Base-by-base conservation (phyloP, 2,888 invertebrate genomes). In the Adelphocoris suturalis region DNA sequence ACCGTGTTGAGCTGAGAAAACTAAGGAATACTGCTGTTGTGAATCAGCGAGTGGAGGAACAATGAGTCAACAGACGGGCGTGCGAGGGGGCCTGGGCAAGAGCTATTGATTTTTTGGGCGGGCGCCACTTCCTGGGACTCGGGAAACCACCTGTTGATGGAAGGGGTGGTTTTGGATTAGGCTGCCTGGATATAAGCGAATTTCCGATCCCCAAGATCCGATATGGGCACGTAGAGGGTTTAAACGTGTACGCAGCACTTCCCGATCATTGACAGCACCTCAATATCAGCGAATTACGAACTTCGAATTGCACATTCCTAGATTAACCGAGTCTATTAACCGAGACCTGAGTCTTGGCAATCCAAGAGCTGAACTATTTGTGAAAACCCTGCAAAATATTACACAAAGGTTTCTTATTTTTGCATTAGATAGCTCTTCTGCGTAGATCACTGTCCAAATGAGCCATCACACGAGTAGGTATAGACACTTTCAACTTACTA, bases 31-130 rank as follows among this genome's bases (percentile, higher is more conserved):
- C 68, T 23, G 68, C 19, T 68, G 27, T 13, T 68, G 23, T 23
- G 68, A 68, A 68, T 23, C 68, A 68, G 46, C 78, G 46, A 78
- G 46, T 5, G 46, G 47, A 46, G 37, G 37, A 28, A 78, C 78
- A 46, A 46, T 46, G 78, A 78, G 68, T 68, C 68, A 68, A 68
- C 68, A 68, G 68, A 68, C 68, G 19, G 82, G 82, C 27, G 82
- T 48, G 47, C 23, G 48, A 47, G 52, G 47, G 47, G 82, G n/a
- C 52, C 27, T 48, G 57, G 85, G 85, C 37, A 37, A 13, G 61
- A 85, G 46, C 16, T 85, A 85, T 85, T 85, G 85, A 85, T 85
- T 85, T 85, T 57, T 28, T 37, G 37, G 46, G 68, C 68, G 68
- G 28, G 57, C n/a, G 84, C 48, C 37, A 13, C 85, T 61, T 61